phyloP scores from a whole-genome alignment of 2,888 invertebrate genomes.

The Diarsia dahlii region DNA sequence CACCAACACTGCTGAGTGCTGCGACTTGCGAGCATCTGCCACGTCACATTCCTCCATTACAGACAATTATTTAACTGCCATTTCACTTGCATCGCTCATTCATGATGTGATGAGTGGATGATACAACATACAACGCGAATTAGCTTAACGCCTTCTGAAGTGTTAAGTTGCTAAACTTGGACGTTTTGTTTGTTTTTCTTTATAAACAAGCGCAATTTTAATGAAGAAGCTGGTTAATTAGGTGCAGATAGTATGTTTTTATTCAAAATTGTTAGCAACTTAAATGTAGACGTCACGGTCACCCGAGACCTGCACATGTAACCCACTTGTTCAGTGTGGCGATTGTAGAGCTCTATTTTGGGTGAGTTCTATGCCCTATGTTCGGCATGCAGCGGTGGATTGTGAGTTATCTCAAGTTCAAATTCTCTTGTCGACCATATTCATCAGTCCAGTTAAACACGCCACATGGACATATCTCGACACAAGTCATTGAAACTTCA shows the following conservation, averaged over 20 bases:
- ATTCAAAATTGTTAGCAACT: constrained; percentile 7
- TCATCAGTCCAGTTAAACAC: not conserved
- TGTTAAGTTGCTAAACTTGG: constrained; percentile 17
- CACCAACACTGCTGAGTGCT: constrained; percentile 59
- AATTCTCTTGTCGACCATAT: not conserved
- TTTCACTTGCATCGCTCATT: constrained; percentile 71
- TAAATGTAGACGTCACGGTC: constrained; percentile 29
- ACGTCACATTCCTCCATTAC: constrained; percentile 84
- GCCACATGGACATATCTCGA: constrained; percentile 2
- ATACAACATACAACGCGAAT: constrained; percentile 61
- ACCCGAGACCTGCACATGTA: constrained; percentile 1
- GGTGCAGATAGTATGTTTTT: not conserved
- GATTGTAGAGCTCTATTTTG: constrained; percentile 28
- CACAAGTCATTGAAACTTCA: constrained; percentile 38
- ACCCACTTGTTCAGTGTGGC: constrained; percentile 29
- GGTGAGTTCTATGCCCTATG: not conserved
- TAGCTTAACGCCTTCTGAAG: constrained; percentile 48
- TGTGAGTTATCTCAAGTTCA: not conserved
- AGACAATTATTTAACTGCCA: constrained; percentile 77
- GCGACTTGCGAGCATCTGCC: constrained; percentile 64
- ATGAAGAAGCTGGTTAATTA: not conserved
- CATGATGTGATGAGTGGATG: constrained; percentile 56
- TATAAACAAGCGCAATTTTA: constrained; percentile 9
- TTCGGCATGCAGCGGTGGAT: constrained; percentile 2
- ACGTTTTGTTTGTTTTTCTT: constrained; percentile 1